A percentile compares a stretch with the other conserved stretches of the same genome.
Evolutionary conservation across 2,113 vertebrate genomes (phyloP).

Genomic region (Vombatus ursinus): DNA sequence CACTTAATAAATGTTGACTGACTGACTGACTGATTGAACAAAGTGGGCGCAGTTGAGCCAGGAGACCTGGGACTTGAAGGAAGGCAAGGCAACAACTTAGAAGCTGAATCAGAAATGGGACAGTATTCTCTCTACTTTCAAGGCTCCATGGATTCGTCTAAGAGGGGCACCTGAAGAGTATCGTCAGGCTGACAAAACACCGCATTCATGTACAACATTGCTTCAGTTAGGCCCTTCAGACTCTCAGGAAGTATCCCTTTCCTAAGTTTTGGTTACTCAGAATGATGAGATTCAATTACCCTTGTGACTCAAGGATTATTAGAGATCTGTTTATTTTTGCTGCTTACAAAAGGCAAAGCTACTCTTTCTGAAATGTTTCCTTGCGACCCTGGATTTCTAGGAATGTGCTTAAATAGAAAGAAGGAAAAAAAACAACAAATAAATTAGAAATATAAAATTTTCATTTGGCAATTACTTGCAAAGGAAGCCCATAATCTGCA

Average conservation of each 20-base stretch:
- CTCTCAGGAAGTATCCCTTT: not conserved
- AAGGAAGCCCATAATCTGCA: not conserved
- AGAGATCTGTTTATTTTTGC: not conserved
- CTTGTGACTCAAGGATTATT: not conserved
- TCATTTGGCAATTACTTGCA: not conserved
- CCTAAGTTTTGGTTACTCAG: not conserved
- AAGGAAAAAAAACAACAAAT: not conserved
- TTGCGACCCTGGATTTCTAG: not conserved
- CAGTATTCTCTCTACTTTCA: not conserved
- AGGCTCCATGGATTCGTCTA: not conserved
- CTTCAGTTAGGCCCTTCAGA: not conserved
- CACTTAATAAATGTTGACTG: not conserved
- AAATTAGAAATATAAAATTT: not conserved
- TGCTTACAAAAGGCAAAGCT: not conserved
- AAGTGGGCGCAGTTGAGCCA: not conserved
- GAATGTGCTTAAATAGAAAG: not conserved
- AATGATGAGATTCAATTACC: not conserved
- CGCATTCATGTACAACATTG: not conserved
- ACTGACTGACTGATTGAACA: not conserved
- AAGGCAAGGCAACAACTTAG: not conserved
- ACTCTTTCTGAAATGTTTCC: not conserved
- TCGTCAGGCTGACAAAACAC: not conserved
- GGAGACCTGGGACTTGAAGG: not conserved
- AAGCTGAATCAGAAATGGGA: not conserved
- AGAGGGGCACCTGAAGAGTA: not conserved